Conservation (phyloP, 1,140 invertebrate species). For the Orussus abietinus region DNA sequence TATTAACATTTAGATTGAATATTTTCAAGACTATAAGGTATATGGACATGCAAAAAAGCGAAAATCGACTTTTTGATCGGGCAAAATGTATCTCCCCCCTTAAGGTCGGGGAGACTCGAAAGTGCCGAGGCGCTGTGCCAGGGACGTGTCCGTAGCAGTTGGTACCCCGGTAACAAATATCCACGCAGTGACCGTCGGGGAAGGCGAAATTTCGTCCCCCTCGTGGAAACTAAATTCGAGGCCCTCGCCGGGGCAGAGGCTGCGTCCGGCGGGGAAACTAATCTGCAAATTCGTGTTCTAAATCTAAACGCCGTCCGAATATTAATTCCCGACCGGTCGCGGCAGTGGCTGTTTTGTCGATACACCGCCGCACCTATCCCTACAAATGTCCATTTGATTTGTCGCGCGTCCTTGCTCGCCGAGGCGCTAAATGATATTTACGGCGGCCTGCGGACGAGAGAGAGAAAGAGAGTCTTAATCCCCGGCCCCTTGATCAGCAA, state of each 20-base stretch:
- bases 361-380: constrained; percentile 23
- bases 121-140: too few species aligned
- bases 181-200: constrained; percentile 6
- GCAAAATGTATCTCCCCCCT: too few species aligned
- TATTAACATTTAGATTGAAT: too few species aligned
- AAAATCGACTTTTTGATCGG: too few species aligned
- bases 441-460: too few species aligned
- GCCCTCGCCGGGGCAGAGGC: constrained; percentile 16
- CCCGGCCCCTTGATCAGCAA: too few species aligned
- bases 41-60: too few species aligned
- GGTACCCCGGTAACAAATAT: constrained; percentile 30
- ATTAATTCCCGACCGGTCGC: constrained; percentile 31
- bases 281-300: constrained; percentile 39
- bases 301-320: constrained; percentile 35
- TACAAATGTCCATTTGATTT: constrained; percentile 22
- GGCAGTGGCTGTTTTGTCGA: constrained; percentile 24
- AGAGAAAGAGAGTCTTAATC: too few species aligned
- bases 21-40: too few species aligned
- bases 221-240: constrained; percentile 27
- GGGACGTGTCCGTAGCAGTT: constrained; percentile 33
- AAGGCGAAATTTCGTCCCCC: constrained; percentile 18
- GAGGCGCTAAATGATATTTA: constrained; percentile 32
- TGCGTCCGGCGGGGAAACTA: constrained; percentile 29
- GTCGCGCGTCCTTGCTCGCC: constrained; percentile 14
- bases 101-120: too few species aligned